Evolutionary conservation across 1,140 invertebrate genomes (phyloP).

Genomic region (Rhopalosiphum padi): DNA sequence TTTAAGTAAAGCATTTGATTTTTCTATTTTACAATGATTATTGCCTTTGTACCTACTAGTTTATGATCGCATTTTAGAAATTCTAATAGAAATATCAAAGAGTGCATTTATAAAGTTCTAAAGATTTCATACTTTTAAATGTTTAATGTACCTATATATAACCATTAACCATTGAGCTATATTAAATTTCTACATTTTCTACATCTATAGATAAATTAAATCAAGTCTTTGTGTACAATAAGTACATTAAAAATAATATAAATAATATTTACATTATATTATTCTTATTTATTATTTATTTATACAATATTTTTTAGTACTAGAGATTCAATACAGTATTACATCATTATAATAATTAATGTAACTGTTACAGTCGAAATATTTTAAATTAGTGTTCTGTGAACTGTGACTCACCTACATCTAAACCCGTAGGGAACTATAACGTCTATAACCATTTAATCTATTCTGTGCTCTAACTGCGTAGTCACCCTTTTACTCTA

Average conservation of each 20-base stretch:
- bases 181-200: not conserved
- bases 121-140: not conserved
- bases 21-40: not conserved
- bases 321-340: not conserved
- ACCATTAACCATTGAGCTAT: not conserved
- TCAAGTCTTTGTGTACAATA: not conserved
- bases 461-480: not conserved
- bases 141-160: not conserved
- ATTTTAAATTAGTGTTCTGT: not conserved
- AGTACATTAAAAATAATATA: not conserved
- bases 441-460: not conserved
- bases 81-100: not conserved
- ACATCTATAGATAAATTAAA: not conserved
- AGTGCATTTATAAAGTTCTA: not conserved
- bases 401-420: not conserved
- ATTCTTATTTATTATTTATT: no score
- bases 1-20: not conserved
- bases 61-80: not conserved
- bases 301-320: not conserved
- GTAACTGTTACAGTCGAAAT: not conserved
- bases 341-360: not conserved
- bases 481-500: slow-evolving; percentile 24
- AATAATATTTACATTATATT: not conserved
- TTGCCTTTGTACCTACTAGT: not conserved
- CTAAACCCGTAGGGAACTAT: not conserved